These are phyloP conservation scores for Hartigia nigra DNA, from an alignment of 2,888 invertebrate genomes.

Conservation along the genomic window DNA sequence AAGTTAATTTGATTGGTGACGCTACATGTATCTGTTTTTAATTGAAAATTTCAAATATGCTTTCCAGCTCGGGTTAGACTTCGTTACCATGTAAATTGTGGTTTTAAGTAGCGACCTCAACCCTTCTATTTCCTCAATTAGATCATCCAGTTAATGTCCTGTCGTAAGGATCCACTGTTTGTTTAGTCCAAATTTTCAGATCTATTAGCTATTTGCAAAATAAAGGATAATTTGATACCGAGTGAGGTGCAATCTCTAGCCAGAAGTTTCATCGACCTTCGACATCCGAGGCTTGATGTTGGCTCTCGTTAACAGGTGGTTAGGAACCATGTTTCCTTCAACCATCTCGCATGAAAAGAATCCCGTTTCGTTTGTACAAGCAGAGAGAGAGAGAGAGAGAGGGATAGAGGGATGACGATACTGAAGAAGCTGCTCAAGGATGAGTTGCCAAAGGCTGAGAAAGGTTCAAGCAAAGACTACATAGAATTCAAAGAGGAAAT, in stretches of 20 bases:
- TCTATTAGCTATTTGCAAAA: neutral
- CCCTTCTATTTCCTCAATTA: too few relatives aligned
- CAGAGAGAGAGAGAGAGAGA: neutral
- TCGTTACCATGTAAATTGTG: neutral
- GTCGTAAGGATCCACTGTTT: neutral
- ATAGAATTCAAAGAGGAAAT: neutral
- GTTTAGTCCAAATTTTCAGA: neutral
- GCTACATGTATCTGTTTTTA: neutral
- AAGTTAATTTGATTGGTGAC: conserved; percentile 19
- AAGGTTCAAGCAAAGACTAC: neutral
- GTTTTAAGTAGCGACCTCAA: neutral
- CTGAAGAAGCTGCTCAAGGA: neutral
- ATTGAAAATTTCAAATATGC: conserved; percentile 13
- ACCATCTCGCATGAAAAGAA: neutral
- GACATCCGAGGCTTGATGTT: neutral
- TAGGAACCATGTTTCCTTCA: neutral
- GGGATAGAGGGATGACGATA: neutral
- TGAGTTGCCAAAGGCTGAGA: neutral
- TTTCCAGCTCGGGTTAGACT: neutral
- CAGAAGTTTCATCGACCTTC: neutral
- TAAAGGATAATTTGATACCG: neutral
- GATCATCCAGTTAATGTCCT: neutral
- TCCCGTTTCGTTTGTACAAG: neutral
- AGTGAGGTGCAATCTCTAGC: neutral
- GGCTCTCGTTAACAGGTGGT: neutral